Evolutionary conservation across 2,113 vertebrate species (phyloP).

Genomic region (Sander vitreus): DNA sequence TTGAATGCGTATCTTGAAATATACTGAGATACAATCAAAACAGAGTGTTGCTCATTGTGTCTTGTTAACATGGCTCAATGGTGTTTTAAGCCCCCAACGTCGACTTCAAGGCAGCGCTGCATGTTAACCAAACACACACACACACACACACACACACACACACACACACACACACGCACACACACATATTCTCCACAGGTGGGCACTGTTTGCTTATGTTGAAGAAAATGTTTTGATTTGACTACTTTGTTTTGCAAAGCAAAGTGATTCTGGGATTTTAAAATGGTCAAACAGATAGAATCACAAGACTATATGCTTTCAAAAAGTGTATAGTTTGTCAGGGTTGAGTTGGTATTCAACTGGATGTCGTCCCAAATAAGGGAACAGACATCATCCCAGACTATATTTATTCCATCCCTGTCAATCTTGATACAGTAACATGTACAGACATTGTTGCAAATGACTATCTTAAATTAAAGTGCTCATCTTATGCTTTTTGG

Average conservation of each 20-base stretch:
- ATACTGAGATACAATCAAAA: too few species aligned
- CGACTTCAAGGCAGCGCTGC: too few species aligned
- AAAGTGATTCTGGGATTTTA: background rate
- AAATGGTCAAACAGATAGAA: background rate
- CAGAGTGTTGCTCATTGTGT: too few species aligned
- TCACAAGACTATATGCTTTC: background rate
- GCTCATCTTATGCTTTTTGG: too few species aligned
- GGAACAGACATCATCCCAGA: background rate
- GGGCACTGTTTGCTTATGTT: conserved; percentile 21
- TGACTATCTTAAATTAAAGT: too few species aligned
- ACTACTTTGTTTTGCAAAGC: background rate
- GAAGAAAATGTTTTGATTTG: background rate
- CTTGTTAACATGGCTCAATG: too few species aligned
- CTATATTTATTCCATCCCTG: background rate
- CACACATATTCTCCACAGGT: conserved; percentile 25
- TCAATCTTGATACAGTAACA: background rate
- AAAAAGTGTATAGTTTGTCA: background rate
- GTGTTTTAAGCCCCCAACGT: too few species aligned
- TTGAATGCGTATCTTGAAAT: background rate
- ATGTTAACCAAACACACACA: too few species aligned
- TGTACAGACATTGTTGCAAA: too few species aligned
- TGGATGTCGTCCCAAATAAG: background rate
- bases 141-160: too few species aligned
- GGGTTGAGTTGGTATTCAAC: background rate
- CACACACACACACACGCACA: too few species aligned